Base-by-base conservation (phyloP, 2,113 vertebrate genomes). In the Rhadina sibilatrix region DNA sequence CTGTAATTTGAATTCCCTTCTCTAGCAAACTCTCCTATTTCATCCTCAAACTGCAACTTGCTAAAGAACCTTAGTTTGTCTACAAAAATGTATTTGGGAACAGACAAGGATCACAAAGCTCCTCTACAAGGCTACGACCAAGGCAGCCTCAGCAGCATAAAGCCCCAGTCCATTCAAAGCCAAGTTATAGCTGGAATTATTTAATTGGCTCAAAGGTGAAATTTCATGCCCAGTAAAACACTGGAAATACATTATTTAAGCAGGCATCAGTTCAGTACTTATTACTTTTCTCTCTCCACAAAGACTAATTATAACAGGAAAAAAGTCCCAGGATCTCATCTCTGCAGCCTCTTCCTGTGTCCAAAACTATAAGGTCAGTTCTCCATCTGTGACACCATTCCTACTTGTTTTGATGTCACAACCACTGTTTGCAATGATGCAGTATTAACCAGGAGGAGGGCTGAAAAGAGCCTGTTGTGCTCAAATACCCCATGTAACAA, bases 151-250 rank as follows among this genome's bases (percentile, higher is more conserved):
- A 71, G 71, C 44, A 75, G 68, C 71, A 69, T 53, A 94, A 97
- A 98, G 87, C 57, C 66, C 52, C 65, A 69, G 74, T 69, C 87
- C 1, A 33, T 37, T 95, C 7, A 21, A 93, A 92, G 83, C 47
- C 77, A 85, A 90, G 56, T 74, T 92, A 23, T 19, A 97, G 19
- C 57, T 76, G 57, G 66, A 96, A 97, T 93, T 91, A 95, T 83
- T 97, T 96, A 96, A 98, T 71, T 96, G 92, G 81, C 91, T 97
- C 82, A 95, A 70, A 95, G 82, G 94, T 95, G 78, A 97, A 85
- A 79, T 93, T 94, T 71, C 68, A 54, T 70, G 76, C 61, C 89
- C 54, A 88, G 69, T 90, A 94, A 95, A 83, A 85, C 64, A 89
- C 66, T 76, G 60, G 87, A 89, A 97, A 94, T 42, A 42, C 19